Evolutionary conservation across 2,888 invertebrate genomes (phyloP).

Genomic region (Drosophila conformis): DNA sequence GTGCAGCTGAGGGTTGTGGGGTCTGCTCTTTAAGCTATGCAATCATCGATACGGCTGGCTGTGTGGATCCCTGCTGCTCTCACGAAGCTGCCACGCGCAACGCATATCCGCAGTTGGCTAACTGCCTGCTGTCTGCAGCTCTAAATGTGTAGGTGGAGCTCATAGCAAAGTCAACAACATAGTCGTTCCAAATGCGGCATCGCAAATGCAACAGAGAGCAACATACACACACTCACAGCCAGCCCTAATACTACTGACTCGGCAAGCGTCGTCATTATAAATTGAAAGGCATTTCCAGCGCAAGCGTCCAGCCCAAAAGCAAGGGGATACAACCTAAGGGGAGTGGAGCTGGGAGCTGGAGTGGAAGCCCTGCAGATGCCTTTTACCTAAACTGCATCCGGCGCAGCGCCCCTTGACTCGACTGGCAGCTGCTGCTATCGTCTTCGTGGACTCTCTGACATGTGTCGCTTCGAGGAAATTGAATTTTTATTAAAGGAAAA

Average conservation of each 20-base stretch:
- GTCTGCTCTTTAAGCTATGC: slow-evolving; percentile 62
- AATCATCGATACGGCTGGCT: slow-evolving; percentile 68
- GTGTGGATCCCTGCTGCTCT: slow-evolving; percentile 46
- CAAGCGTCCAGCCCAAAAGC: slow-evolving; percentile 39
- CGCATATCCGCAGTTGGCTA: slow-evolving; percentile 49
- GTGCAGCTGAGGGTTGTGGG: slow-evolving; percentile 1
- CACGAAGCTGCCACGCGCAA: slow-evolving; percentile 42
- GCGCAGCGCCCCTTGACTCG: slow-evolving; percentile 17
- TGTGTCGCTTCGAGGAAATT: slow-evolving; percentile 81
- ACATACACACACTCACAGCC: slow-evolving; percentile 16
- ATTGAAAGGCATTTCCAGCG: slow-evolving; percentile 72
- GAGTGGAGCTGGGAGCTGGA: neutral
- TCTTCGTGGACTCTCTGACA: slow-evolving; percentile 59
- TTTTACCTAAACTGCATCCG: slow-evolving; percentile 74
- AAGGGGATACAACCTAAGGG: slow-evolving; percentile 3
- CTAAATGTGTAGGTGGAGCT: neutral
- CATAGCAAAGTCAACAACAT: slow-evolving; percentile 33
- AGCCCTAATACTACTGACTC: slow-evolving; percentile 28
- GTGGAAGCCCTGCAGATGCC: slow-evolving; percentile 31
- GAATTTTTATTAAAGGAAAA: slow-evolving; percentile 83
- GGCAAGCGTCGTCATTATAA: slow-evolving; percentile 70
- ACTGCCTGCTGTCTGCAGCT: slow-evolving; percentile 27
- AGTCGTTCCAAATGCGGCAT: slow-evolving; percentile 60
- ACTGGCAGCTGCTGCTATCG: slow-evolving; percentile 51
- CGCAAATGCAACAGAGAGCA: slow-evolving; percentile 68